Evolutionary conservation across 2,113 vertebrate species (phyloP).

Genomic region (Neogale vison): DNA sequence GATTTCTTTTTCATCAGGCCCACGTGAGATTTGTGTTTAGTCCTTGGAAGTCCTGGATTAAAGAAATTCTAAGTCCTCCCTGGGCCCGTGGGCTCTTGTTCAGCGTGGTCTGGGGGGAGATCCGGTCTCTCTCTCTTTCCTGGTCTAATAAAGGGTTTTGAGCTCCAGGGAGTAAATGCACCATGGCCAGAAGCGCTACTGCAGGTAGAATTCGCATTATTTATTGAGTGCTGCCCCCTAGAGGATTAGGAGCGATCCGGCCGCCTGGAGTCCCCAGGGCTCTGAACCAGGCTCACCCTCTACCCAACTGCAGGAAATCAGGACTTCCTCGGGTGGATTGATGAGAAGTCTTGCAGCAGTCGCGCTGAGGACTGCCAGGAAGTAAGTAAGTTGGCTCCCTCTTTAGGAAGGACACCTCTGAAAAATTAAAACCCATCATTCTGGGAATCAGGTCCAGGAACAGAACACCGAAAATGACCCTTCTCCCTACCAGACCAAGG

Average conservation of each 20-base stretch:
- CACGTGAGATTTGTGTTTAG: not conserved
- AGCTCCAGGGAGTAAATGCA: not conserved
- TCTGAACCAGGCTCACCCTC: not conserved
- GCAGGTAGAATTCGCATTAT: slow-evolving; percentile 55
- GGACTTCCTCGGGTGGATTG: not conserved
- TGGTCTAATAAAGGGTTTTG: not conserved
- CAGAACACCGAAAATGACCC: not conserved
- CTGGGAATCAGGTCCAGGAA: not conserved
- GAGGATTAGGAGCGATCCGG: slow-evolving; percentile 49
- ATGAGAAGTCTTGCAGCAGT: not conserved
- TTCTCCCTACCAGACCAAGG: not conserved
- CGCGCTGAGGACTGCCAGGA: not conserved
- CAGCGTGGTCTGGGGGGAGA: not conserved
- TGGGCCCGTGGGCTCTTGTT: not conserved
- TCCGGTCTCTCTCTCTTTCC: not conserved
- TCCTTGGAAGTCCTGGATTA: slow-evolving; percentile 13
- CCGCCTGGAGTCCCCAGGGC: not conserved
- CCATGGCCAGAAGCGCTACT: not conserved
- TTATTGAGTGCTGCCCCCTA: slow-evolving; percentile 80
- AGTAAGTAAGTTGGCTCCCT: not conserved
- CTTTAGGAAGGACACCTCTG: slow-evolving; percentile 4
- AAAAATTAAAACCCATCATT: not conserved
- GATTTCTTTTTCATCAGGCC: not conserved
- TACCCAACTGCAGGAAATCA: not conserved
- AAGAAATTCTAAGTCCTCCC: not conserved